A percentile compares a stretch with the other conserved stretches of the same genome.
These are phyloP conservation scores for Atta texana DNA, from an alignment of 1,140 invertebrate genomes.

Conservation along the genomic window DNA sequence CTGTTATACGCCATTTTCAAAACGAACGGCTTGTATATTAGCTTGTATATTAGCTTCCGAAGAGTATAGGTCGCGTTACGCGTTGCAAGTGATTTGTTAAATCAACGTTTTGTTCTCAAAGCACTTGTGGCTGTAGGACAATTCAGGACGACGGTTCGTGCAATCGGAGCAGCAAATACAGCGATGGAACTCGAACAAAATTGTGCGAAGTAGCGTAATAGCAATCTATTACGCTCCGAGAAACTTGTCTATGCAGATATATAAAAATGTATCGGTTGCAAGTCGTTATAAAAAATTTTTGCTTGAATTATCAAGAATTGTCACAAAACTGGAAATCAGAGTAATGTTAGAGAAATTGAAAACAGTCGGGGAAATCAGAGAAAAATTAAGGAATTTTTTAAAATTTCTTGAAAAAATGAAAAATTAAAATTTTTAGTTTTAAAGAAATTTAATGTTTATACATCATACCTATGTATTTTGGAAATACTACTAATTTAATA, in stretches of 20 bases:
- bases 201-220: slow-evolving; percentile 9
- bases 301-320: not conserved
- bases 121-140: slow-evolving; percentile 28
- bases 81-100: slow-evolving; percentile 13
- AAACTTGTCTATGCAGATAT: slow-evolving; percentile 8
- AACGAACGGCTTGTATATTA: not conserved
- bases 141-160: slow-evolving; percentile 43
- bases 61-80: slow-evolving; percentile 50
- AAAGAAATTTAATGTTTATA: no score
- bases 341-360: no score
- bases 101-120: slow-evolving; percentile 35
- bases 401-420: no score
- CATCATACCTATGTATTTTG: no score
- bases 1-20: slow-evolving; percentile 34
- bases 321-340: no score
- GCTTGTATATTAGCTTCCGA: not conserved
- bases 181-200: not conserved
- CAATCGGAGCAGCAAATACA: slow-evolving; percentile 9
- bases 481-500: no score
- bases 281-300: not conserved
- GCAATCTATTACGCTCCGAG: not conserved
- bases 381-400: no score
- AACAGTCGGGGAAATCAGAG: no score
- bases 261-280: not conserved
- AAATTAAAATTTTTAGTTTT: no score